These are phyloP conservation scores for Porphyrio hochstetteri DNA, from an alignment of 2,113 vertebrate species.

Conservation along the genomic window DNA sequence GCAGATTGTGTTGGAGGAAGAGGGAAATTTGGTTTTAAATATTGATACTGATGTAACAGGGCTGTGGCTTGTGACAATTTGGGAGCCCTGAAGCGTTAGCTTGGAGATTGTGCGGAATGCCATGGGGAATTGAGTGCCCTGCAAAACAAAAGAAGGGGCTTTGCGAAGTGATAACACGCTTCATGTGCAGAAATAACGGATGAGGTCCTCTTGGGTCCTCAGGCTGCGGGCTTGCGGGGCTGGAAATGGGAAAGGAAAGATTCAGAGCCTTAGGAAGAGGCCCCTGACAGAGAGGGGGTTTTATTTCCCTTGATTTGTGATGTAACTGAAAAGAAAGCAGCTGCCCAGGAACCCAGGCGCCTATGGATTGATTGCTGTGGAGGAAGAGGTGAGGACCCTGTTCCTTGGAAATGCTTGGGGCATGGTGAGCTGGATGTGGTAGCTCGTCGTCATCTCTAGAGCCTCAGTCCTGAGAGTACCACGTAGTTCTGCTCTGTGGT, in stretches of 20 bases:
- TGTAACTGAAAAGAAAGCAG: conserved; percentile 37
- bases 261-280: background rate
- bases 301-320: conserved; percentile 46
- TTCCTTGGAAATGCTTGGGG: background rate
- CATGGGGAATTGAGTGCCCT: background rate
- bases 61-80: background rate
- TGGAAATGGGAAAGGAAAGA: background rate
- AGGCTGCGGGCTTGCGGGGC: background rate
- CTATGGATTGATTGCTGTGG: conserved; percentile 3
- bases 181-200: background rate
- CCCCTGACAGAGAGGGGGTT: background rate
- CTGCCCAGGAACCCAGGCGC: background rate
- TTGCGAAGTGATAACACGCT: background rate
- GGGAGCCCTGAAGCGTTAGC: background rate
- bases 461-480: background rate
- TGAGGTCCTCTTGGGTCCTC: background rate
- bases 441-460: background rate
- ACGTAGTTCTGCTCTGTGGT: background rate
- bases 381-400: background rate
- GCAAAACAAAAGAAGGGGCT: background rate
- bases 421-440: background rate
- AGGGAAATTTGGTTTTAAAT: background rate
- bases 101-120: background rate
- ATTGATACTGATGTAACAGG: background rate
- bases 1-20: background rate